Base-by-base conservation (phyloP, 2,888 invertebrate species). In the Sinopyrophorus schimmeli region DNA sequence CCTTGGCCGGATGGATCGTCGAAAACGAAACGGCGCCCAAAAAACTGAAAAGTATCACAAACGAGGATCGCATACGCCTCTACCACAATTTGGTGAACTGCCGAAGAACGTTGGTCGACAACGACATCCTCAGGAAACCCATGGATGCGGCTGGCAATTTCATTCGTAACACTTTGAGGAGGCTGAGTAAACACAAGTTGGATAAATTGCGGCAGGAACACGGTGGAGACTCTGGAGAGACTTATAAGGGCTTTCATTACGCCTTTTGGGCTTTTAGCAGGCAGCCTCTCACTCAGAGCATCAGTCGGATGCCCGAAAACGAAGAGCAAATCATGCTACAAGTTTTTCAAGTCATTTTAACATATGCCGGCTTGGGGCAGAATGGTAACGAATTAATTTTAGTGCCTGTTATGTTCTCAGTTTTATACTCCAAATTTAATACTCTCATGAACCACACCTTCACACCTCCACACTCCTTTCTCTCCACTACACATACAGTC, bases 201-300 rank as follows among this genome's bases (percentile, higher is more conserved):
- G 92, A 92, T 67, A 89, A 89, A 68, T 70, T 87, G 24, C 75
- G 86, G 47, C 80, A 82, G 52, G 85, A 86, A 60, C 82, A 83
- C 62, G 81, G 83, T 2, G 79, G 76, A 0, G 83, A 85, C 51
- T 84, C 86, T 41, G 87, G 89, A 11, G 92, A 92, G 74, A 85
- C 86, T 26, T 92, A 92, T 74, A 92, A 92, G 73, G 89, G 89
- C 39, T 92, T 88, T 73, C 86, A 89, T 5, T 84, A 89, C 55
- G 84, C 82, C 11, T 93, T 87, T 76, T 96, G 95, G 95, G 87
- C 92, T 26, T 96, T 94, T 76, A 87, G 88, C 64, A 83, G 92
- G 56, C 82, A 86, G 51, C 80, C 83, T 4, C 75, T 94, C 43
- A 82, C 86, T 1, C 92, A 93, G 73, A 89, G 89, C 62, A 80